A percentile compares a stretch with the other conserved stretches of the same genome.
Conservation (phyloP, 53 echinoderm and acorn worm genomes). For the Antedon mediterranea region DNA sequence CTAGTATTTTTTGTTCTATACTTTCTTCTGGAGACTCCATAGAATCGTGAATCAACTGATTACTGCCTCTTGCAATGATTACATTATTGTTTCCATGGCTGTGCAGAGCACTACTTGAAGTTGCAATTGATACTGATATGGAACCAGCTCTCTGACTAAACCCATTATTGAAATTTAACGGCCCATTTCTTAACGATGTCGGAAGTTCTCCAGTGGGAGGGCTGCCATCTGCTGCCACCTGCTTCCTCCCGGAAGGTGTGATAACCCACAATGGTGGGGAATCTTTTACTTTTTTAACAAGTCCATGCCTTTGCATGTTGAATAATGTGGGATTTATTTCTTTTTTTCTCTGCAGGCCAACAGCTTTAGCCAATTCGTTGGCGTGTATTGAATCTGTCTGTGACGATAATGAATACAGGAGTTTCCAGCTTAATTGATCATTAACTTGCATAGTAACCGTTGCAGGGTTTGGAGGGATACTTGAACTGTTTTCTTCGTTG, state of each 20-base stretch:
- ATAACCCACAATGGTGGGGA: slow-evolving; percentile 77
- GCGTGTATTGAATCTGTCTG: slow-evolving; percentile 51
- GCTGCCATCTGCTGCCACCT: background rate
- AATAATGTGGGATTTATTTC: slow-evolving; percentile 85
- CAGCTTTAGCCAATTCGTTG: slow-evolving; percentile 58
- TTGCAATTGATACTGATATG: background rate
- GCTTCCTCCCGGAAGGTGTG: slow-evolving; percentile 28
- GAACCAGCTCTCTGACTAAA: slow-evolving; percentile 10
- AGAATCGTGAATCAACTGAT: slow-evolving; percentile 5
- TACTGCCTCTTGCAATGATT: background rate
- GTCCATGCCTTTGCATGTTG: slow-evolving; percentile 56
- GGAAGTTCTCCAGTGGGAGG: background rate
- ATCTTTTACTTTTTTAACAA: slow-evolving; percentile 56
- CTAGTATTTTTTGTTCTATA: slow-evolving; percentile 33
- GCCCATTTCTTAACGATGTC: background rate
- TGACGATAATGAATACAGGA: slow-evolving; percentile 24
- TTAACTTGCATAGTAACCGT: slow-evolving; percentile 1
- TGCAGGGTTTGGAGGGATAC: slow-evolving; percentile 5
- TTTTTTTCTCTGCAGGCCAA: slow-evolving; percentile 57
- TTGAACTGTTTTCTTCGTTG: slow-evolving; percentile 6
- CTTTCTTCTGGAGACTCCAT: slow-evolving; percentile 18
- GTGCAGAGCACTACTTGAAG: background rate
- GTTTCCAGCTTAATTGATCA: background rate
- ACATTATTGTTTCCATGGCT: background rate
- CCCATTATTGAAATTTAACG: background rate